Evolutionary conservation across 1,140 invertebrate genomes (phyloP).

Genomic region (Drosophila auraria): DNA sequence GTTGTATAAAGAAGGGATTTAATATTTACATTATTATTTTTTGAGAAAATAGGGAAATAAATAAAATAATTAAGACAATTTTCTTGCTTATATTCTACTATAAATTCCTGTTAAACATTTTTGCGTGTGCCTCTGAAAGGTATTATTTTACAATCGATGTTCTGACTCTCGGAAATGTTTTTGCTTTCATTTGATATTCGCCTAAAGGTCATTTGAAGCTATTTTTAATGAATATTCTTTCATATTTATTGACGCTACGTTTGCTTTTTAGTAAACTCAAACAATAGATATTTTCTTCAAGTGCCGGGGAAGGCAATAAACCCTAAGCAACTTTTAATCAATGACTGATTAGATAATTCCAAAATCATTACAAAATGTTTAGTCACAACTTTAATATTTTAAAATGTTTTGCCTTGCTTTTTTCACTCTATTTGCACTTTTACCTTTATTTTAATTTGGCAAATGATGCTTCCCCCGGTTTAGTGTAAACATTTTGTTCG

Average conservation of each 20-base stretch:
- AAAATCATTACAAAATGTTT: background rate
- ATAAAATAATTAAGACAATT: too few species aligned
- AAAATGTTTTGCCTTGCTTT: background rate
- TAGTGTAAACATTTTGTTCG: conserved; percentile 53
- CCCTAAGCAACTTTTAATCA: conserved; percentile 9
- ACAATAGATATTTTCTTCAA: background rate
- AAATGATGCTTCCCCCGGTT: conserved; percentile 23
- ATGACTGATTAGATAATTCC: background rate
- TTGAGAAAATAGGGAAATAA: too few species aligned
- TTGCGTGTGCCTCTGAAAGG: too few species aligned
- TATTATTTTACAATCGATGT: background rate
- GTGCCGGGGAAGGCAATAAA: background rate
- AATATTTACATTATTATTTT: too few species aligned
- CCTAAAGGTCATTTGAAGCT: background rate
- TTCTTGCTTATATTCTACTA: too few species aligned
- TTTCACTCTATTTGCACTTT: background rate
- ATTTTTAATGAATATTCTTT: background rate
- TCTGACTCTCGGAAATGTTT: background rate
- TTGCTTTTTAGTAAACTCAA: background rate
- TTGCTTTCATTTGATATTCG: background rate
- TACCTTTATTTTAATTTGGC: background rate
- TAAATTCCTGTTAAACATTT: too few species aligned
- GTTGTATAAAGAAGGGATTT: too few species aligned
- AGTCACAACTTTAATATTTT: background rate
- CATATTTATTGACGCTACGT: background rate